These are phyloP conservation scores for Recurvirostra avosetta DNA, from an alignment of 2,113 vertebrate genomes.

Conservation along the genomic window DNA sequence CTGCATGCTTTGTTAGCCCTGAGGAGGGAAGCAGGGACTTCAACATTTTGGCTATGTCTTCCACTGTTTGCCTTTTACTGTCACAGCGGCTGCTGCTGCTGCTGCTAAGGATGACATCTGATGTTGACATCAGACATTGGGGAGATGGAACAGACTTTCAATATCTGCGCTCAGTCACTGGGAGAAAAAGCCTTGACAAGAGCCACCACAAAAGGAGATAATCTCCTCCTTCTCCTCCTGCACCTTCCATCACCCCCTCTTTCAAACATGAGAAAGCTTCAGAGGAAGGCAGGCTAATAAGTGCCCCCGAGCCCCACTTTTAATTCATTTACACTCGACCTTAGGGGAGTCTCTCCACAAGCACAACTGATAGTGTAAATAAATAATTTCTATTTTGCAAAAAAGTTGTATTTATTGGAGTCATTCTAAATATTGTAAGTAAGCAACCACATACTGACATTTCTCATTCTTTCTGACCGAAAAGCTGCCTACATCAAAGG, in stretches of 20 bases:
- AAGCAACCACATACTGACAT: neutral
- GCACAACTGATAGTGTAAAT: neutral
- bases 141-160: constrained; percentile 54
- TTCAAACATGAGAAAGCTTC: neutral
- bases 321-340: neutral
- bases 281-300: neutral
- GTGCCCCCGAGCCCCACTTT: neutral
- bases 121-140: constrained; percentile 55
- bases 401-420: neutral
- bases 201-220: neutral
- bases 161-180: constrained; percentile 16
- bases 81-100: constrained; percentile 52
- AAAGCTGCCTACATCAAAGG: neutral
- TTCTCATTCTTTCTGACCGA: neutral
- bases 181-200: constrained; percentile 45
- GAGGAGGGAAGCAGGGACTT: constrained; percentile 70
- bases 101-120: constrained; percentile 53
- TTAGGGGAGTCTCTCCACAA: neutral
- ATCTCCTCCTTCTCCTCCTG: neutral
- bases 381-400: neutral
- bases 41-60: constrained; percentile 56
- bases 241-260: neutral
- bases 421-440: neutral
- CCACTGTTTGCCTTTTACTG: constrained; percentile 63
- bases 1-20: constrained; percentile 51